phyloP scores from a whole-genome alignment of 2,888 invertebrate genomes.

The Lycaena phlaeas region DNA sequence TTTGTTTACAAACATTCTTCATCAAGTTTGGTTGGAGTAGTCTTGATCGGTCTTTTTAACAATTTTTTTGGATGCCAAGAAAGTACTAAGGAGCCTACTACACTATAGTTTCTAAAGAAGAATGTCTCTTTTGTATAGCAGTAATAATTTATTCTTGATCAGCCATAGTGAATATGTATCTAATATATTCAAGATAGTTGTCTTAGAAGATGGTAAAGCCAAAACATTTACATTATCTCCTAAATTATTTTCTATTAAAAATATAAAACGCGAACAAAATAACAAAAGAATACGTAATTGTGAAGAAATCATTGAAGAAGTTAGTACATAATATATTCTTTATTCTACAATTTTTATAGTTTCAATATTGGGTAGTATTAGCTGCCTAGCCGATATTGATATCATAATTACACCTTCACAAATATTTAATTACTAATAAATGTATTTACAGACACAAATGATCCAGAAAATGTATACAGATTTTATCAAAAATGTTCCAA shows the following conservation, averaged over 20 bases:
- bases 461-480: conserved; percentile 33
- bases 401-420: no score
- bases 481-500: conserved; percentile 28
- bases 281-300: conserved; percentile 33
- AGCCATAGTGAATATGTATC: conserved; percentile 38
- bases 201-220: conserved; percentile 16
- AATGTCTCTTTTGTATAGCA: conserved; percentile 26
- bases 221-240: conserved; percentile 27
- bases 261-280: conserved; percentile 13
- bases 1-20: no score
- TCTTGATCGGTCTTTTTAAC: no score
- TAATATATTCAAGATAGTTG: conserved; percentile 35
- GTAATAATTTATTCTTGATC: conserved; percentile 24
- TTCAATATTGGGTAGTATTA: no score
- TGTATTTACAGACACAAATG: conserved; percentile 28
- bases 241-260: conserved; percentile 41
- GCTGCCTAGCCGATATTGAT: no score
- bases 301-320: conserved; percentile 32
- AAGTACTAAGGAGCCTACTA: no score
- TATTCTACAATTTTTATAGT: no score
- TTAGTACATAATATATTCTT: conserved; percentile 21
- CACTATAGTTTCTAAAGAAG: no score
- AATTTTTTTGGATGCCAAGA: no score
- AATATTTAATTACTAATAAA: no score
- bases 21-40: no score